Evolutionary conservation across 2,888 invertebrate species (phyloP).

Genomic region (Ligdia adustata): DNA sequence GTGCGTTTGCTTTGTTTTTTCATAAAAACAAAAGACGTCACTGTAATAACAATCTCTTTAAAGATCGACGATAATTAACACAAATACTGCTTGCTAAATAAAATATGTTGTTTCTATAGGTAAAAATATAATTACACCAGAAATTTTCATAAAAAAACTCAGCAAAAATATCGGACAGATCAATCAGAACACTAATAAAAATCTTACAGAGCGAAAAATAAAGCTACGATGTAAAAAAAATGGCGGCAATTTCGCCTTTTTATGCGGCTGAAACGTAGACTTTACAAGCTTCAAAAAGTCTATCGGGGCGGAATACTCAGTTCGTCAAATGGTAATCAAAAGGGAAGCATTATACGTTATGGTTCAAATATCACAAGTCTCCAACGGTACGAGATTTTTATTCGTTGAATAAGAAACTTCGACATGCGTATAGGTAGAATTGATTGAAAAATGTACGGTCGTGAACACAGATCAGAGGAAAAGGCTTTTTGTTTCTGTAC

Average conservation of each 20-base stretch:
- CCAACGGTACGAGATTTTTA: constrained; percentile 58
- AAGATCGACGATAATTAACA: no score
- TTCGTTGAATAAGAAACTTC: constrained; percentile 62
- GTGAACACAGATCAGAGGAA: constrained; percentile 26
- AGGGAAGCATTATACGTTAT: constrained; percentile 74
- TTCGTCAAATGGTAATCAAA: constrained; percentile 80
- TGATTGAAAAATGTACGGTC: constrained; percentile 41
- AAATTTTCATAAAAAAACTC: background rate
- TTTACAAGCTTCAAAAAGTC: constrained; percentile 70
- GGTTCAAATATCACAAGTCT: constrained; percentile 79
- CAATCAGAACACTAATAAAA: constrained; percentile 49
- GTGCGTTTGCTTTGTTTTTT: constrained; percentile 42
- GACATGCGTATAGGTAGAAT: constrained; percentile 49
- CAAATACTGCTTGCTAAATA: background rate
- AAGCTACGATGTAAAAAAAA: constrained; percentile 53
- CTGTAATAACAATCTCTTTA: background rate
- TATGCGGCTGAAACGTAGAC: constrained; percentile 55
- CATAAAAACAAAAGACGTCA: constrained; percentile 14
- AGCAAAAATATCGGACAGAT: constrained; percentile 35
- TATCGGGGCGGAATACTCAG: constrained; percentile 76
- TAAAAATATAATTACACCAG: background rate
- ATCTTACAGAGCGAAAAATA: constrained; percentile 41
- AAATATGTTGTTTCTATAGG: background rate
- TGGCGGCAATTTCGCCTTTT: constrained; percentile 63
- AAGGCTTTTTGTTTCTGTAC: constrained; percentile 18